Evolutionary conservation across 2,113 vertebrate genomes (phyloP), one percentile per base, ranked within the genome.

Genomic region (Trematocara macrostoma): DNA sequence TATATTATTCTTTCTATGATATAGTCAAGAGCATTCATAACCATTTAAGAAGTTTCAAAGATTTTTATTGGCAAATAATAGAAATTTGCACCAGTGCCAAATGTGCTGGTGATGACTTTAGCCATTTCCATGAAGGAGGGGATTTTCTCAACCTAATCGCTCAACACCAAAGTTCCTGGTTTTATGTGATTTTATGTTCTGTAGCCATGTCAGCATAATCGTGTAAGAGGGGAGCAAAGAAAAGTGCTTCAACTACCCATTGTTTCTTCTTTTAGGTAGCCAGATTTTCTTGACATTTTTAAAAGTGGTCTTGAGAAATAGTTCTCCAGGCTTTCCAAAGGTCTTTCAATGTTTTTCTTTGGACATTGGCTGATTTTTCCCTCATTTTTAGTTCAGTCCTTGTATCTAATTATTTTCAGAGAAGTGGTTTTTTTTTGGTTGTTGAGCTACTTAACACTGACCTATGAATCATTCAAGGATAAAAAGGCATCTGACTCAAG

Each of bases 381-480:
- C 11, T 38, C 34, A 38, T 38, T 67, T 20, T 40, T 18, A 71
- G 20, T 71, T 42, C 67, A 45, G 40, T 45, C 67, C 20, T 71
- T 45, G 12, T 71, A 71, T 26, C 35, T 40, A 20, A 67, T 40
- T 0, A 67, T 67, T 40, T 67, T 67, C 67, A 71, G 38, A 45
- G 38, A 6, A 71, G 20, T 71, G 7, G 23, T 3, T 0, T 6
- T 15, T 69, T 67, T 45, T 16, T 45, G 0, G 20, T 45, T 45
- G 40, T 71, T 45, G 14, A 16, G 67, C 20, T 26, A 71, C 20
- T 71, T 45, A 29, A 71, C 40, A 45, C 20, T 6, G n/a, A 26
- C n/a, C n/a, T 69, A 42, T 42, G 67, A 71, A 71, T 71, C 8
- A 6, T 26, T 71, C 8, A 45, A 45, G 14, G 11, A 42, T 26